phyloP scores from a whole-genome alignment of 2,113 vertebrate species.

The Calidris pugnax region DNA sequence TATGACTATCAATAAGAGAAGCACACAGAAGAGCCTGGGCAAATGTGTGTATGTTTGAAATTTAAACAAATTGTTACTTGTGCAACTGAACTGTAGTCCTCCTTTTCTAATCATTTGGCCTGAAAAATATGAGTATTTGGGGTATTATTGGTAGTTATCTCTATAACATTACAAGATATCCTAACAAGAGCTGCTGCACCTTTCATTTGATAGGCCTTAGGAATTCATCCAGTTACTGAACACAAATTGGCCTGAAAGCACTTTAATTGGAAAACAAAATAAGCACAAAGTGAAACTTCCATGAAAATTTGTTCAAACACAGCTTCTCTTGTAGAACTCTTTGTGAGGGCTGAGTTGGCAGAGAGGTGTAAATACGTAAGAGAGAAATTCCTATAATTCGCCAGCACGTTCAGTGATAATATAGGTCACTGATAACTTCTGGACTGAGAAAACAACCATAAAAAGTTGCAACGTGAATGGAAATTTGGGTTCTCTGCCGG shows the following conservation, averaged over 20 bases:
- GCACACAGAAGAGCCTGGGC: not conserved
- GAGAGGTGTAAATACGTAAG: accelerated
- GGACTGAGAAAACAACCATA: not conserved
- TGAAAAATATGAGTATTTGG: not conserved
- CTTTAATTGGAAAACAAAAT: not conserved
- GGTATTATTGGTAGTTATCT: not conserved
- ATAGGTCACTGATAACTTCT: not conserved
- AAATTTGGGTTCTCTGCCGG: not conserved
- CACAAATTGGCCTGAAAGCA: not conserved
- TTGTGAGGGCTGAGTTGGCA: not conserved
- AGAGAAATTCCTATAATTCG: not conserved
- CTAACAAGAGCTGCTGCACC: not conserved
- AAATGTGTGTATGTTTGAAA: not conserved
- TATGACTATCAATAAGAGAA: not conserved
- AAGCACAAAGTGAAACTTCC: not conserved
- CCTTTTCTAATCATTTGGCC: not conserved
- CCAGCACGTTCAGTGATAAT: not conserved
- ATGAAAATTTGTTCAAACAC: not conserved
- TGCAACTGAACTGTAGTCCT: not conserved
- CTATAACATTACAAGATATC: not conserved
- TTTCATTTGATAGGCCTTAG: not conserved
- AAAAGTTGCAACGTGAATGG: not conserved
- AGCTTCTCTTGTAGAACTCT: not conserved
- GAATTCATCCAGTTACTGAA: not conserved
- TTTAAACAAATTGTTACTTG: not conserved